Percentiles rank a stretch among this genome's conserved stretches.
phyloP scores from a whole-genome alignment of 2,113 vertebrate genomes.

The Willisornis vidua region DNA sequence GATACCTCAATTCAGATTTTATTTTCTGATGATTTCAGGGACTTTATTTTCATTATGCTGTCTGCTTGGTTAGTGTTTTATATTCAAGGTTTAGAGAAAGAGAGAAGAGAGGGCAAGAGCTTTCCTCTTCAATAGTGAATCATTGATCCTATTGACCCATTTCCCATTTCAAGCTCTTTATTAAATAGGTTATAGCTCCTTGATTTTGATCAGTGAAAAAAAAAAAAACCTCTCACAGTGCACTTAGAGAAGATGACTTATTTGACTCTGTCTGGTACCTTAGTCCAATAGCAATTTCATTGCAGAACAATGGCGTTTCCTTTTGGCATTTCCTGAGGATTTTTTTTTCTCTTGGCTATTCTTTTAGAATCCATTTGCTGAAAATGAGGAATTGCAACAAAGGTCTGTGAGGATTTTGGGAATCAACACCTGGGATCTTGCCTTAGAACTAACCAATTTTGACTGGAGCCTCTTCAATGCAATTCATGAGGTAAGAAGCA shows the following conservation, averaged over 20 bases:
- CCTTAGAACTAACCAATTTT: conserved; percentile 90
- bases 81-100: conserved; percentile 34
- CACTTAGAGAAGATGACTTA: conserved; percentile 63
- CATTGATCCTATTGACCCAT: conserved; percentile 59
- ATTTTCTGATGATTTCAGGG: conserved; percentile 45
- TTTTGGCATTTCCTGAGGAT: conserved; percentile 17
- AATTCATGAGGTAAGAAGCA: conserved; percentile 87
- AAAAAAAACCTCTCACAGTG: background rate
- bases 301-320: background rate
- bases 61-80: conserved; percentile 41
- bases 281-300: background rate
- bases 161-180: conserved; percentile 48
- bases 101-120: background rate
- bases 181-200: conserved; percentile 60
- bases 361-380: conserved; percentile 84
- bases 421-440: conserved; percentile 96
- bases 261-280: conserved; percentile 12
- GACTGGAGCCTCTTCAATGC: conserved; percentile 94
- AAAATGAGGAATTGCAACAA: conserved; percentile 88
- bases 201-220: conserved; percentile 50
- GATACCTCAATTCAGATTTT: conserved; percentile 49
- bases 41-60: conserved; percentile 64
- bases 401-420: conserved; percentile 86
- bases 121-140: conserved; percentile 24
- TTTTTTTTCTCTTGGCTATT: conserved; percentile 37